phyloP scores from a whole-genome alignment of 2,888 invertebrate genomes.

The Ceramica pisi region DNA sequence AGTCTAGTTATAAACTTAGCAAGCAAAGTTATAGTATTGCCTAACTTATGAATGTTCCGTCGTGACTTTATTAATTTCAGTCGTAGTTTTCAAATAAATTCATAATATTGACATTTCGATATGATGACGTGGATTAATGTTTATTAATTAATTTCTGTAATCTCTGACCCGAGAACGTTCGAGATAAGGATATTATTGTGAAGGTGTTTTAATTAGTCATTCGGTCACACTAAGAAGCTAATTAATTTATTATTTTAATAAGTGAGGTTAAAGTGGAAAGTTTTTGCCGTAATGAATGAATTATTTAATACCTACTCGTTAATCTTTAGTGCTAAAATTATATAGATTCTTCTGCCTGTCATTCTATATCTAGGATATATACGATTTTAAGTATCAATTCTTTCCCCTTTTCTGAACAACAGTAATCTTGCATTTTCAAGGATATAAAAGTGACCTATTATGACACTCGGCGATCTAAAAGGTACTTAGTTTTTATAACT shows the following conservation, averaged over 20 bases:
- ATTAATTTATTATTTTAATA: constrained; percentile 33
- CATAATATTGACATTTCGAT: constrained; percentile 47
- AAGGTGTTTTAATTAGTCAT: constrained; percentile 48
- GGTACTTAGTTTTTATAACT: no score
- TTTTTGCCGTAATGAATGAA: not conserved
- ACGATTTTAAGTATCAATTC: no score
- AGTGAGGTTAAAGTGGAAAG: constrained; percentile 24
- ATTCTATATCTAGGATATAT: no score
- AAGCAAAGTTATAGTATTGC: not conserved
- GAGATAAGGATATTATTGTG: constrained; percentile 33
- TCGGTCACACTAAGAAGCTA: constrained; percentile 7
- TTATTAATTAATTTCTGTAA: constrained; percentile 47
- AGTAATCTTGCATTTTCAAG: no score
- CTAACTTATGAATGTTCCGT: constrained; percentile 4
- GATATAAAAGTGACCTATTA: no score
- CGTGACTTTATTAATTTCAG: constrained; percentile 12
- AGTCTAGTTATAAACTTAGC: not conserved
- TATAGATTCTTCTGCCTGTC: not conserved
- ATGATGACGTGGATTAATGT: constrained; percentile 47
- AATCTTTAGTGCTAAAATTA: constrained; percentile 1
- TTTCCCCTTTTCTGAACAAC: no score
- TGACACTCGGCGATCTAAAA: no score
- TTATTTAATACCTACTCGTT: not conserved
- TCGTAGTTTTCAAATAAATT: constrained; percentile 25
- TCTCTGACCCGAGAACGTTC: constrained; percentile 47